Conservation (phyloP, 2,113 vertebrate species). For the Odocoileus hemionus region DNA sequence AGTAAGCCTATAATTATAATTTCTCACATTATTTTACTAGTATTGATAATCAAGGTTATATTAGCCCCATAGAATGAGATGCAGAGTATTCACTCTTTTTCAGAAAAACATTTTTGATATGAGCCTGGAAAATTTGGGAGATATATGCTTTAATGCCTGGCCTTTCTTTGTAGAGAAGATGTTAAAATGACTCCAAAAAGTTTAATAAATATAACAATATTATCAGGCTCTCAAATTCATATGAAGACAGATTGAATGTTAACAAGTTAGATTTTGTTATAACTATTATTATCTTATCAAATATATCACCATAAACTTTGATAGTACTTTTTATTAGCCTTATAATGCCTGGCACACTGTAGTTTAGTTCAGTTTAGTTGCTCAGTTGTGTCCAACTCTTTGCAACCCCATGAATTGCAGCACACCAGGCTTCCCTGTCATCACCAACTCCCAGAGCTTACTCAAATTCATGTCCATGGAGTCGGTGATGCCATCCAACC, state of each 20-base stretch:
- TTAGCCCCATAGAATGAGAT: neutral
- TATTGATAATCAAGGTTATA: neutral
- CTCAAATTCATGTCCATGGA: neutral
- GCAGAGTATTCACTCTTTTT: neutral
- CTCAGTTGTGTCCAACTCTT: neutral
- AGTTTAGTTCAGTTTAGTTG: neutral
- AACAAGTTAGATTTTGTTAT: neutral
- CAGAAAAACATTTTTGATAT: neutral
- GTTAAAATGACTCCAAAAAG: neutral
- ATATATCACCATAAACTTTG: neutral
- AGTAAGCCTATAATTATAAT: neutral
- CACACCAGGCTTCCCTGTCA: neutral
- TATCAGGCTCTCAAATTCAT: neutral
- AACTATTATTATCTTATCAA: neutral
- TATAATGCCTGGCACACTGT: neutral
- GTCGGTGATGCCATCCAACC: fast-evolving
- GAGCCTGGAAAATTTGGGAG: neutral
- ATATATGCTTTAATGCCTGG: neutral
- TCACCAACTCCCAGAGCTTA: neutral
- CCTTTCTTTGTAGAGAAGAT: neutral
- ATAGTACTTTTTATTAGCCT: neutral
- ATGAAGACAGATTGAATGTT: neutral
- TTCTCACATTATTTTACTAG: neutral
- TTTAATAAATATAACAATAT: neutral
- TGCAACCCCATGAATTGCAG: neutral